phyloP scores from a whole-genome alignment of 2,888 invertebrate genomes.

The Hymenopus coronatus region DNA sequence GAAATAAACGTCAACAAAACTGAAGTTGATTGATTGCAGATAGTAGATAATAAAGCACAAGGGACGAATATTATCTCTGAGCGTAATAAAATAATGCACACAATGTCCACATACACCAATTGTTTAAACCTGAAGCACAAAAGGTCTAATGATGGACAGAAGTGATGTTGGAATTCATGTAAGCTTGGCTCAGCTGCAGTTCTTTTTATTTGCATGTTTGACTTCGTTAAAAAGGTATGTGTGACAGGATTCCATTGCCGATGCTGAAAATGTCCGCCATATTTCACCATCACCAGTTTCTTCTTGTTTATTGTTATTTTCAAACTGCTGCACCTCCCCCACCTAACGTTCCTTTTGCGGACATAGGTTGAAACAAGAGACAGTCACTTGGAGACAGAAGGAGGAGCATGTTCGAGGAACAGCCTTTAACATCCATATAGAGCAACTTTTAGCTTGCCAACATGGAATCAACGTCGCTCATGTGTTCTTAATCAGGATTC shows the following conservation, averaged over 20 bases:
- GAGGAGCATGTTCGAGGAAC: not conserved
- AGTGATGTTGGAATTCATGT: too few relatives aligned
- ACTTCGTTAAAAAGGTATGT: not conserved
- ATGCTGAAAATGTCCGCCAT: not conserved
- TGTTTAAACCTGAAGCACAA: too few relatives aligned
- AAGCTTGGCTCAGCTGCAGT: too few relatives aligned
- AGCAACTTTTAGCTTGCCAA: not conserved
- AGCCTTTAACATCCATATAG: not conserved
- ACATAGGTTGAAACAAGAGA: not conserved
- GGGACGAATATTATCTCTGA: too few relatives aligned
- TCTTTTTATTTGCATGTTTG: not conserved
- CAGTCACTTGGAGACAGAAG: not conserved
- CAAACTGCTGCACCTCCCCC: not conserved
- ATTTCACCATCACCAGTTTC: slow-evolving; percentile 7
- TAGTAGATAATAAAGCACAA: too few relatives aligned
- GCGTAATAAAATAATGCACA: too few relatives aligned
- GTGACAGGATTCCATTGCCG: not conserved
- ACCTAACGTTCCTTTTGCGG: not conserved
- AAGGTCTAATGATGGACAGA: not conserved
- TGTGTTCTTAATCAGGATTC: not conserved
- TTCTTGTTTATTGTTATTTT: not conserved
- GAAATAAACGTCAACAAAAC: too few relatives aligned
- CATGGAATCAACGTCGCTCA: not conserved
- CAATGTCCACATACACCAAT: too few relatives aligned
- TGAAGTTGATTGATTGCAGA: too few relatives aligned